phyloP scores from a whole-genome alignment of 1,140 invertebrate species.

The Zaprionus ghesquierei region DNA sequence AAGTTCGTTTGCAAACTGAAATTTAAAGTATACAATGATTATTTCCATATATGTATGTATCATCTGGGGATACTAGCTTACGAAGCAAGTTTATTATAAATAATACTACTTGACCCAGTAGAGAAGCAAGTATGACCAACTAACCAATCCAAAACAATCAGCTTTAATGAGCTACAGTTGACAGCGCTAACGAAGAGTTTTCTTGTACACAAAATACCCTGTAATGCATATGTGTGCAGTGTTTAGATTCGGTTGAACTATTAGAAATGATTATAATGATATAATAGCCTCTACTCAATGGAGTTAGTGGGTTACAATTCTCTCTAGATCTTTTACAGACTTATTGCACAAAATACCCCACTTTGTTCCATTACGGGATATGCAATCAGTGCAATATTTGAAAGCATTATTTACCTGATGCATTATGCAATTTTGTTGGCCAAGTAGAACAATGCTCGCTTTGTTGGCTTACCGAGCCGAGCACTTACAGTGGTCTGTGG shows the following conservation, averaged over 20 bases:
- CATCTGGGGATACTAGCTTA: background rate
- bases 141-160: background rate
- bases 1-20: background rate
- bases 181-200: background rate
- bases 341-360: background rate
- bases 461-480: constrained; percentile 15
- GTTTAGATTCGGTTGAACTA: background rate
- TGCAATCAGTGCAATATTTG: constrained; percentile 12
- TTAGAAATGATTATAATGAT: background rate
- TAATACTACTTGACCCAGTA: background rate
- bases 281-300: background rate
- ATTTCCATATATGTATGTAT: background rate
- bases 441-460: constrained; percentile 32
- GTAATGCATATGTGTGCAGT: background rate
- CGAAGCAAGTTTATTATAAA: background rate
- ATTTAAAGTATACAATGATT: background rate
- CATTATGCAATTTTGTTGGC: constrained; percentile 39
- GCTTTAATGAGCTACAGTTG: background rate
- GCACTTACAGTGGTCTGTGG: constrained; percentile 9
- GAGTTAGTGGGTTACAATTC: background rate
- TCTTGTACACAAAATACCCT: constrained; percentile 1
- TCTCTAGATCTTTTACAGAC: background rate
- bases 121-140: background rate
- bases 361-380: background rate
- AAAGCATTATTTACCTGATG: background rate